phyloP scores from a whole-genome alignment of 2,888 invertebrate genomes.

The Euclidia mi region DNA sequence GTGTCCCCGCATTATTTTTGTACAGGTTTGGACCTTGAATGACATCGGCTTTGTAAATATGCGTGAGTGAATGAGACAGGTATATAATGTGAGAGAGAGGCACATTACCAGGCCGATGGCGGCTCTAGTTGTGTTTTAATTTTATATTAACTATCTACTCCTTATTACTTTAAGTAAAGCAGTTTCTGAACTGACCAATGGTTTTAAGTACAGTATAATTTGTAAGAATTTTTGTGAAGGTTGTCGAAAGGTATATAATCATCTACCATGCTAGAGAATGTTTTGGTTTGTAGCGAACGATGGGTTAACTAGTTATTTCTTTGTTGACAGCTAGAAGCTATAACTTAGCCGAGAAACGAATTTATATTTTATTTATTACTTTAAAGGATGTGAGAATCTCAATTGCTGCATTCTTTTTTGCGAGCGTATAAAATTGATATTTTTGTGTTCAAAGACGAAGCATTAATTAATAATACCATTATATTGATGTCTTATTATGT shows the following conservation, averaged over 20 bases:
- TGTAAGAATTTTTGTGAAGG: constrained; percentile 21
- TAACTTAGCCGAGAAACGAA: constrained; percentile 50
- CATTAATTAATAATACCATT: not conserved
- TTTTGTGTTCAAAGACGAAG: constrained; percentile 34
- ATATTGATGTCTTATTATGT: not conserved
- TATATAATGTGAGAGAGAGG: constrained; percentile 13
- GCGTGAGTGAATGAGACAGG: constrained; percentile 42
- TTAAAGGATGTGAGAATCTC: constrained; percentile 48
- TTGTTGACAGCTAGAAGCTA: constrained; percentile 42
- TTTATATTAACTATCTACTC: constrained; percentile 26
- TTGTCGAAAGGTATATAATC: not conserved
- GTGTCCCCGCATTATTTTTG: constrained; percentile 65
- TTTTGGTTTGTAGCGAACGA: constrained; percentile 10
- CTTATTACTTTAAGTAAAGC: constrained; percentile 16
- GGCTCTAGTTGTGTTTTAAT: constrained; percentile 27
- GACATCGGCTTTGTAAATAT: constrained; percentile 65
- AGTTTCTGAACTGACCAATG: constrained; percentile 12
- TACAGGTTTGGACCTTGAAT: constrained; percentile 58
- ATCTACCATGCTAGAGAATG: constrained; percentile 7
- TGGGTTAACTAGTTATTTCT: constrained; percentile 22
- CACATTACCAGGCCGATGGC: constrained; percentile 13
- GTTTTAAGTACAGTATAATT: constrained; percentile 49
- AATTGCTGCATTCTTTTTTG: constrained; percentile 26
- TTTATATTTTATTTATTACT: constrained; percentile 54
- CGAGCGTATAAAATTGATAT: constrained; percentile 1